A percentile compares a stretch with the other conserved stretches of the same genome.
These are phyloP conservation scores for Ahaetulla prasina DNA, from an alignment of 2,113 vertebrate species.

Conservation along the genomic window DNA sequence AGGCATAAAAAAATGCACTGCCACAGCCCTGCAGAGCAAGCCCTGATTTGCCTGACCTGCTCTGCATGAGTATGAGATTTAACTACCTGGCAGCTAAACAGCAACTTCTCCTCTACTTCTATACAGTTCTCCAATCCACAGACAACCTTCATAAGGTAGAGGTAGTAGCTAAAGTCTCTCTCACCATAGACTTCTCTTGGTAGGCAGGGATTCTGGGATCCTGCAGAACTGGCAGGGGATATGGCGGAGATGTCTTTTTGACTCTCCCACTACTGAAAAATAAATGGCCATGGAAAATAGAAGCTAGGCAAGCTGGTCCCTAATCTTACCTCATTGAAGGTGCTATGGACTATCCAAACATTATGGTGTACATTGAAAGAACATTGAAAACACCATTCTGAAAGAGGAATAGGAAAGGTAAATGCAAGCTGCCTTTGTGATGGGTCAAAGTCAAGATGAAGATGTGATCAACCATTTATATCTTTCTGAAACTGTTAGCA, in stretches of 20 bases:
- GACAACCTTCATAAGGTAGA: neutral
- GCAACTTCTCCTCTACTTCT: neutral
- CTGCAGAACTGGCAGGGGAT: neutral
- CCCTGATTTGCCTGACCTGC: neutral
- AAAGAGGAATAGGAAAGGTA: neutral
- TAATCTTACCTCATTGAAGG: neutral
- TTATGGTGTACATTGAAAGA: neutral
- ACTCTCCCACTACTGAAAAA: neutral
- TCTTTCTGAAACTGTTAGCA: neutral
- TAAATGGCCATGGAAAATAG: neutral
- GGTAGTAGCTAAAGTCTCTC: neutral
- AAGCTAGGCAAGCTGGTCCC: neutral
- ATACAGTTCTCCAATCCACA: neutral
- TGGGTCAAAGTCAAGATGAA: neutral
- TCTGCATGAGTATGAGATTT: neutral
- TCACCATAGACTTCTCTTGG: neutral
- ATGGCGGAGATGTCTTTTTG: neutral
- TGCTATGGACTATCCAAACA: neutral
- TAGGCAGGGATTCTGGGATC: neutral
- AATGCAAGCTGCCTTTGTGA: neutral
- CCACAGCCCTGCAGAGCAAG: neutral
- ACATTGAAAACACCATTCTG: neutral
- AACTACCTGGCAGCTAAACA: neutral
- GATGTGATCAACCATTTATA: neutral
- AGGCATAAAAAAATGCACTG: neutral